Percentiles rank a stretch among this genome's conserved stretches.
phyloP scores from a whole-genome alignment of 2,113 vertebrate species.

The Lepisosteus osseus region DNA sequence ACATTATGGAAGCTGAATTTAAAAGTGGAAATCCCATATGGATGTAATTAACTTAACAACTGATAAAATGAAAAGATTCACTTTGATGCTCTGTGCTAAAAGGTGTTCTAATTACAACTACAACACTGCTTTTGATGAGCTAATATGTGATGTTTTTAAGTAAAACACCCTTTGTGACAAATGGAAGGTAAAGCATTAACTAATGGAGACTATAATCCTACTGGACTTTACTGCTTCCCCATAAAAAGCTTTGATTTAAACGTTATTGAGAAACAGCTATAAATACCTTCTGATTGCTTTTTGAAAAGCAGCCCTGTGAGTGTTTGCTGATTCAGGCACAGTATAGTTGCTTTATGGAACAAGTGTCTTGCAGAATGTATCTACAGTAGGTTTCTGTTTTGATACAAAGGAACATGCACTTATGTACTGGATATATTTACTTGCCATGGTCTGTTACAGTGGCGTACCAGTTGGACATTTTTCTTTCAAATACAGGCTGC shows the following conservation, averaged over 20 bases:
- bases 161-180: background rate
- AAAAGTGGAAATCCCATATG: too few relatives aligned
- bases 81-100: background rate
- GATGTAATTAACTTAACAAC: too few relatives aligned
- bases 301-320: background rate
- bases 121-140: background rate
- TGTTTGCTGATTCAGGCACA: background rate
- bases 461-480: background rate
- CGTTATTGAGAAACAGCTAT: conserved; percentile 3
- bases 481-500: background rate
- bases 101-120: background rate
- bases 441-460: background rate
- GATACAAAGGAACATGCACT: background rate
- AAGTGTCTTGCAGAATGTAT: background rate
- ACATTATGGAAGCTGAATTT: too few relatives aligned
- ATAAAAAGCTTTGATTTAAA: conserved; percentile 11
- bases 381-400: background rate
- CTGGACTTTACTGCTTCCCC: background rate
- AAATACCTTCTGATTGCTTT: conserved; percentile 9
- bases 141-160: conserved; percentile 14
- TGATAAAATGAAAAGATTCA: background rate
- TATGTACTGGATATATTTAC: background rate
- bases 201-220: conserved; percentile 12
- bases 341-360: conserved; percentile 3
- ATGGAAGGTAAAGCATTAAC: background rate